Base-by-base conservation (phyloP, 2,888 invertebrate species). In the Pristionchus arcanus region DNA sequence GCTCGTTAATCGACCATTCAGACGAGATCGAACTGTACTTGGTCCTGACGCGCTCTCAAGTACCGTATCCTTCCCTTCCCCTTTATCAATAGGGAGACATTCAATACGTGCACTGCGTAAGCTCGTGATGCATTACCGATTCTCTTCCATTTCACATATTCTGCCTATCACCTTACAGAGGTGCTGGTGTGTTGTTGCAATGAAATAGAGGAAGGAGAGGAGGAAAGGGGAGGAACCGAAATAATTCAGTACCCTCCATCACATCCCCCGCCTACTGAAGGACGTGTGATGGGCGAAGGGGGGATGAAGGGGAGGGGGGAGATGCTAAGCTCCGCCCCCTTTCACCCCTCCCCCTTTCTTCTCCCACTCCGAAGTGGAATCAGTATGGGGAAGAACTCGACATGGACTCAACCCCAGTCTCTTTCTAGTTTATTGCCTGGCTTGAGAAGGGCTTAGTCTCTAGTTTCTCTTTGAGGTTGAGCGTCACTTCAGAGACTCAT, bases 241-340 rank as follows among this genome's bases (percentile, higher is more conserved):
- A 81, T 81, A 81, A 81, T 81, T 81, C 81, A 81, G 49, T 81
- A 81, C 53, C 63, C 49, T 53, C 81, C 49, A 81, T 74, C 74
- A 74, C 74, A 74, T 28, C 68, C 31, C 28, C 71, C 74, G 74
- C 74, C 74, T 74, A 74, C 74, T 74, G 74, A 74, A 74, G 34
- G 74, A 74, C 68, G 68, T 71, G 74, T 21, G 74, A 74, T 53
- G 49, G 49, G 81, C 25, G 49, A 49, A 28, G 81, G 49, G 4
- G 49, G 16, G 42, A 53, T 4, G 11, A n/a, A n/a, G 77, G n/a
- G 42, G 42, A 31, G 49, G 42, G n/a, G 74, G 42, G 37, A 21
- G 16, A 49, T 42, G 49, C 81, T 3, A 42, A 81, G 63, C 81
- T 81, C 81, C 81, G 81, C 81, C 81, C 81, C 81, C 49, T 53